Conservation (phyloP, 2,113 vertebrate genomes). For the Atherinomorus stipes region DNA sequence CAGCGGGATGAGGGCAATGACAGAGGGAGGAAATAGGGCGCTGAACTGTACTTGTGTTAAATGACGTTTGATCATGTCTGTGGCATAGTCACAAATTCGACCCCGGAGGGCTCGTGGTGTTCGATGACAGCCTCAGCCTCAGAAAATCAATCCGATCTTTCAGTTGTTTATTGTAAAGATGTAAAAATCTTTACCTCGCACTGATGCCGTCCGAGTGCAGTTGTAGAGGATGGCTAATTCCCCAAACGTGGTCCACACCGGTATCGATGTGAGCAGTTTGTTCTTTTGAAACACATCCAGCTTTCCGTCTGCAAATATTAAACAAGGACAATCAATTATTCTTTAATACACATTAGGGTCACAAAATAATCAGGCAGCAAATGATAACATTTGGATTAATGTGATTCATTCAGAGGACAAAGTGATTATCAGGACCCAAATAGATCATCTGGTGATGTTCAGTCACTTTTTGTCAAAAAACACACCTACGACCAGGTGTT, state of each 20-base stretch:
- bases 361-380: neutral
- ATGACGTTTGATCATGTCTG: slow-evolving; percentile 5
- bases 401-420: neutral
- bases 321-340: slow-evolving; percentile 50
- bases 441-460: no score
- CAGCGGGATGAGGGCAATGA: neutral
- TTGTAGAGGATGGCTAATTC: slow-evolving; percentile 95
- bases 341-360: slow-evolving; percentile 12
- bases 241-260: slow-evolving; percentile 92
- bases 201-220: slow-evolving; percentile 92
- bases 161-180: neutral
- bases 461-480: no score
- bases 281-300: slow-evolving; percentile 92
- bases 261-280: slow-evolving; percentile 88
- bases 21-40: neutral
- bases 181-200: slow-evolving; percentile 85
- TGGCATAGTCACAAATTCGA: neutral
- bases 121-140: neutral
- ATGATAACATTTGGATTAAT: neutral
- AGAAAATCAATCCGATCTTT: neutral
- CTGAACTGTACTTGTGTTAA: neutral
- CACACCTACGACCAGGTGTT: no score
- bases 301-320: slow-evolving; percentile 86
- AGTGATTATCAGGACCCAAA: no score
- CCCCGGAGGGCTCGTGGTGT: neutral